Evolutionary conservation across 1,140 invertebrate genomes (phyloP).

Genomic region (Drosophila prosaltans): DNA sequence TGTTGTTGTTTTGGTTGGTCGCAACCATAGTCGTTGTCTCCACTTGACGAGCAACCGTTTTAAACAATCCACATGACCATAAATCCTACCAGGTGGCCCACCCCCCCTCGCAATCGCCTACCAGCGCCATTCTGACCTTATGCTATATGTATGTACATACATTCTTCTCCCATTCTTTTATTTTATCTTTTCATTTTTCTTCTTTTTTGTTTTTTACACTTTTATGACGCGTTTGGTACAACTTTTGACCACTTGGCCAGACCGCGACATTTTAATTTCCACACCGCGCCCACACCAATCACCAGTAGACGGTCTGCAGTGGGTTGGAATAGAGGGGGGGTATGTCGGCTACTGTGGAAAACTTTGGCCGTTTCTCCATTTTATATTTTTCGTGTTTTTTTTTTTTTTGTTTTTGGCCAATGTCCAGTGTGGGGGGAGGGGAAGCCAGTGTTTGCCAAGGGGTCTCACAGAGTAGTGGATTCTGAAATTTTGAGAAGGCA

Average conservation of each 20-base stretch:
- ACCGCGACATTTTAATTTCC: conserved; percentile 80
- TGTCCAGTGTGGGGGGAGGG: background rate
- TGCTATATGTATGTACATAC: conserved; percentile 2
- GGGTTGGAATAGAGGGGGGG: background rate
- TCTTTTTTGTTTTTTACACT: conserved; percentile 26
- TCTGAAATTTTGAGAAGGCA: conserved; percentile 9
- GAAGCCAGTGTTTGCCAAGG: too few relatives aligned
- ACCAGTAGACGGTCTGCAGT: background rate
- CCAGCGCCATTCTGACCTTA: conserved; percentile 5
- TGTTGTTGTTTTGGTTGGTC: conserved; percentile 5
- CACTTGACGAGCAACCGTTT: conserved; percentile 58
- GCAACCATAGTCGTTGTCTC: conserved; percentile 43
- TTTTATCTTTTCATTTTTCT: conserved; percentile 27
- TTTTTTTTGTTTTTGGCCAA: background rate
- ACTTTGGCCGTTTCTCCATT: background rate
- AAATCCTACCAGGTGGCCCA: conserved; percentile 45
- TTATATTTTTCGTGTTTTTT: background rate
- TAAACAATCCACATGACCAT: conserved; percentile 76
- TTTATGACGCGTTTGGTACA: conserved; percentile 70
- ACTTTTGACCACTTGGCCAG: conserved; percentile 76
- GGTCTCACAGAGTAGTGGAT: background rate
- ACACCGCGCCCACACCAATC: conserved; percentile 38
- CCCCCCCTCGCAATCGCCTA: background rate
- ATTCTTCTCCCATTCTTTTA: conserved; percentile 10
- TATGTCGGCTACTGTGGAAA: background rate